Percentiles rank a stretch among this genome's conserved stretches.
Conservation (phyloP, 2,797 vertebrate species). For the Galagoides demidoff region DNA sequence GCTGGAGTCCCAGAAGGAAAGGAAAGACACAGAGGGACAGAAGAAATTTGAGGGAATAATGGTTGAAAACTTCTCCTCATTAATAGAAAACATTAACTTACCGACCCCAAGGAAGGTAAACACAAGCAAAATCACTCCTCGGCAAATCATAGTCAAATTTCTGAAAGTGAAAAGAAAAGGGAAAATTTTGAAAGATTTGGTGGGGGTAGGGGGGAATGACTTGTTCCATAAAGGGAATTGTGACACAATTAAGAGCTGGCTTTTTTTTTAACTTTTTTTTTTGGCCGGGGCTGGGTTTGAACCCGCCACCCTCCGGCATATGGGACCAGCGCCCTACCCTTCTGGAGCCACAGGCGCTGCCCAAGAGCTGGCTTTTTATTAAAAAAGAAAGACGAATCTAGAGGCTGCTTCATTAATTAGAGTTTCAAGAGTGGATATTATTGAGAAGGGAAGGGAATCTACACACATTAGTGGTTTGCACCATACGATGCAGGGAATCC, state of each 20-base stretch:
- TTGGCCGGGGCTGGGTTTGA: too few relatives aligned
- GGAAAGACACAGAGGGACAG: background rate
- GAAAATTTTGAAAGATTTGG: background rate
- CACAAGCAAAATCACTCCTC: background rate
- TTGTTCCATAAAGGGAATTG: background rate
- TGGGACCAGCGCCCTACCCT: too few relatives aligned
- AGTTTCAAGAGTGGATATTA: too few relatives aligned
- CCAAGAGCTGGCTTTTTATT: too few relatives aligned
- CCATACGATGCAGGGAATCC: background rate
- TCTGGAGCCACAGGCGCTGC: too few relatives aligned
- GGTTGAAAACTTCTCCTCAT: background rate
- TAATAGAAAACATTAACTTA: background rate
- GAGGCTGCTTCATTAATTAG: background rate
- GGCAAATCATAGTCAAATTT: background rate
- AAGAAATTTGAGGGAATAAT: background rate
- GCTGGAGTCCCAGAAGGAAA: background rate
- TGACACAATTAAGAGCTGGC: background rate
- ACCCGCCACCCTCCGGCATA: too few relatives aligned
- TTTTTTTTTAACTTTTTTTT: background rate
- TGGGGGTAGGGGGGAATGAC: too few relatives aligned
- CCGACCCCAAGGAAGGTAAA: background rate
- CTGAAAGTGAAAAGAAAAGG: background rate
- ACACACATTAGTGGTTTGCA: too few relatives aligned
- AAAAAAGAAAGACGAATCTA: background rate
- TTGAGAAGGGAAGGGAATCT: background rate